A percentile compares a stretch with the other conserved stretches of the same genome.
Conservation (phyloP, 92 coral and sea anemone species). For the Heliopora coerulea region DNA sequence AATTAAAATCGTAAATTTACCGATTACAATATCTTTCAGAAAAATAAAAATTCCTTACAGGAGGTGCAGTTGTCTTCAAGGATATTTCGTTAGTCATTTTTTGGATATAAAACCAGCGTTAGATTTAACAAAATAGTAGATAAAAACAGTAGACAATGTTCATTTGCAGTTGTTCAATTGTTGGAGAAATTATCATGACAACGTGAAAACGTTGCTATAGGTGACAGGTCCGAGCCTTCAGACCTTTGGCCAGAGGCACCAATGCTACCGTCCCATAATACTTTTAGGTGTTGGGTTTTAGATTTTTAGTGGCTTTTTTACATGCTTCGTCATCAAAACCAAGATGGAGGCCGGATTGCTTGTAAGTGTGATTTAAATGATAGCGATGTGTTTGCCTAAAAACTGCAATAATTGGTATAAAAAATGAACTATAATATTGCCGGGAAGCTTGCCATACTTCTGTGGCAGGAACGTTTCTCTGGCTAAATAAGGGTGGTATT, state of each 20-base stretch:
- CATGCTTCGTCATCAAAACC: conserved; percentile 96
- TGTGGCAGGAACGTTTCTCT: too few relatives aligned
- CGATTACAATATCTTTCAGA: background rate
- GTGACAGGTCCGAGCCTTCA: background rate
- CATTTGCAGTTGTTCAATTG: too few relatives aligned
- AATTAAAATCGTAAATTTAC: too few relatives aligned
- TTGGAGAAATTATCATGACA: too few relatives aligned
- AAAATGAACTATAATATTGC: too few relatives aligned
- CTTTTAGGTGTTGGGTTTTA: background rate
- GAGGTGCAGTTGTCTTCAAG: conserved; percentile 27
- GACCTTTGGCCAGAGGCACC: background rate
- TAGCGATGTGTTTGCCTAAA: conserved; percentile 15
- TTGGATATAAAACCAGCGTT: background rate
- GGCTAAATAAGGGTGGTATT: too few relatives aligned
- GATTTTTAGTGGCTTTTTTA: background rate
- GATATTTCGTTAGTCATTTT: conserved; percentile 26
- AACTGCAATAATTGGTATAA: background rate
- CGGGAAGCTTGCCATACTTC: too few relatives aligned
- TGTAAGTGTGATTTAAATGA: conserved; percentile 54
- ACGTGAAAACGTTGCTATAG: conserved; percentile 42
- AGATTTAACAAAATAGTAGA: too few relatives aligned
- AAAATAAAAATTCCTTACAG: conserved; percentile 1
- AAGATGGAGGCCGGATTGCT: conserved; percentile 94
- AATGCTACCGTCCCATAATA: background rate
- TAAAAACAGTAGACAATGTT: too few relatives aligned